A percentile compares a stretch with the other conserved stretches of the same genome.
These are phyloP conservation scores for Arge pagana DNA, from an alignment of 2,888 invertebrate species.

Conservation along the genomic window DNA sequence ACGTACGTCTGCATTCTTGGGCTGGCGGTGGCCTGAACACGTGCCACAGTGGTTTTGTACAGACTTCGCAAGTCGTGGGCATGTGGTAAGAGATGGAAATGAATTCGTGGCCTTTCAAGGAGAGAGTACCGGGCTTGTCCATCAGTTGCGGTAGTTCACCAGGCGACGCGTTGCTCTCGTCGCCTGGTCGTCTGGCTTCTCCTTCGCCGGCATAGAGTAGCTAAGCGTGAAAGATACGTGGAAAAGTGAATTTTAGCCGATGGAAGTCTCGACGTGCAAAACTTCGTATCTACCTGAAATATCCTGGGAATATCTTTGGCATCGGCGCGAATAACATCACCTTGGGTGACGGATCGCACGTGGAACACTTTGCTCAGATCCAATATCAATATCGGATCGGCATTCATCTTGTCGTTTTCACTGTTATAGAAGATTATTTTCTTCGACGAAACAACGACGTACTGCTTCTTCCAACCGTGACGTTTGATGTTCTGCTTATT, in stretches of 20 bases:
- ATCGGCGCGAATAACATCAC: slow-evolving; percentile 98
- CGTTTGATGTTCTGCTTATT: slow-evolving; percentile 93
- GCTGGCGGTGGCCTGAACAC: slow-evolving; percentile 98
- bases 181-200: slow-evolving; percentile 80
- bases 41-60: slow-evolving; percentile 96
- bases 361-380: slow-evolving; percentile 99
- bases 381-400: slow-evolving; percentile 91
- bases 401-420: slow-evolving; percentile 91
- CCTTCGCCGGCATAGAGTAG: slow-evolving; percentile 97
- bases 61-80: slow-evolving; percentile 97
- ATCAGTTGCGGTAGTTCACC: slow-evolving; percentile 63
- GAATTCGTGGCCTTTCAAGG: slow-evolving; percentile 94
- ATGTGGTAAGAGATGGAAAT: slow-evolving; percentile 96
- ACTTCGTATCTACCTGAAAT: slow-evolving; percentile 70
- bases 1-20: slow-evolving; percentile 91
- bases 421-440: slow-evolving; percentile 97
- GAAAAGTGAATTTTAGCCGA: neutral
- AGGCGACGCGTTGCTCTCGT: slow-evolving; percentile 61
- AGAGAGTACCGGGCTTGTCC: slow-evolving; percentile 68
- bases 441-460: slow-evolving; percentile 94
- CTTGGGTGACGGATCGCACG: slow-evolving; percentile 97
- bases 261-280: neutral
- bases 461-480: slow-evolving; percentile 97
- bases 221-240: slow-evolving; percentile 56
- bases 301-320: slow-evolving; percentile 99